phyloP scores from a whole-genome alignment of 2,888 invertebrate genomes.

The Cheilosia soror region DNA sequence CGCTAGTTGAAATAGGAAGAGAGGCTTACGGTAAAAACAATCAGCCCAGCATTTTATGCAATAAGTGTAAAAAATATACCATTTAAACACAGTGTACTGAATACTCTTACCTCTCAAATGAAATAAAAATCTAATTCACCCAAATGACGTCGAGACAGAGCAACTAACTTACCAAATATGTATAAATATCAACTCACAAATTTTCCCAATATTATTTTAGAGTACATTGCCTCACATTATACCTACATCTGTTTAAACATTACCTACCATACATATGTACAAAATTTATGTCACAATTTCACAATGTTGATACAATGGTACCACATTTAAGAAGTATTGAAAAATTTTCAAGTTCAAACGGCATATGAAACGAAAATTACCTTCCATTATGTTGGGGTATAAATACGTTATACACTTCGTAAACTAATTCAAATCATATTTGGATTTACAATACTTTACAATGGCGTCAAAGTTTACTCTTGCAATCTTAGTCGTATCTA shows the following conservation, averaged over 20 bases:
- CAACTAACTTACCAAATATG: too few relatives aligned
- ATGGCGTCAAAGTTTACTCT: slow-evolving; percentile 28
- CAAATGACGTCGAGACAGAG: too few relatives aligned
- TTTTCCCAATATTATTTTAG: background rate
- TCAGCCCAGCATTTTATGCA: too few relatives aligned
- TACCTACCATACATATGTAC: too few relatives aligned
- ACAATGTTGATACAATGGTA: background rate
- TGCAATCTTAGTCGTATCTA: background rate
- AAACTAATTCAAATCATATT: slow-evolving; percentile 2
- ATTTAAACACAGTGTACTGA: too few relatives aligned
- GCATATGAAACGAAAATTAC: background rate
- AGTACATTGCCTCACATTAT: background rate
- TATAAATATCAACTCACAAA: too few relatives aligned
- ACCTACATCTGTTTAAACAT: slow-evolving; percentile 16
- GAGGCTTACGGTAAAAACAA: too few relatives aligned
- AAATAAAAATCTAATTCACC: too few relatives aligned
- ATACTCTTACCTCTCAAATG: too few relatives aligned
- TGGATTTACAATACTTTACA: background rate
- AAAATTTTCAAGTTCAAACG: background rate
- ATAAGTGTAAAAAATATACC: too few relatives aligned
- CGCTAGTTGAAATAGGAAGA: too few relatives aligned
- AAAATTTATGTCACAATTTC: background rate
- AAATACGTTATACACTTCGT: background rate
- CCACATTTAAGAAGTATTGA: background rate
- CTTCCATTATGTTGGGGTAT: slow-evolving; percentile 1